Conservation (phyloP, 1,140 invertebrate species). For the Dreissena polymorpha region DNA sequence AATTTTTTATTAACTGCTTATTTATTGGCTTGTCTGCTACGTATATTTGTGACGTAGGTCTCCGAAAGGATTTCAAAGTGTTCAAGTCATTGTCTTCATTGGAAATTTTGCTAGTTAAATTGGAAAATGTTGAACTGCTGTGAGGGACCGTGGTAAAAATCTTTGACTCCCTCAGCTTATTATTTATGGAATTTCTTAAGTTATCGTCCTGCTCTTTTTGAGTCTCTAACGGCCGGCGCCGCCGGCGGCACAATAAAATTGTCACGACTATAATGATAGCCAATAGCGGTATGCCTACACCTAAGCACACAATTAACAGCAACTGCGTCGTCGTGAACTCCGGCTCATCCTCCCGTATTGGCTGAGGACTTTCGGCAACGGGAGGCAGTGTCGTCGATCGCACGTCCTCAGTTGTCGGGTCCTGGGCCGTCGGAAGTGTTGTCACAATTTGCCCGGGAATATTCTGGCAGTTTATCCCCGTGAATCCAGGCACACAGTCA, state of each 20-base stretch:
- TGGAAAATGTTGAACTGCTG: slow-evolving; percentile 51
- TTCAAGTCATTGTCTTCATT: slow-evolving; percentile 60
- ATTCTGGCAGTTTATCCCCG: slow-evolving; percentile 81
- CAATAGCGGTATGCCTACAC: slow-evolving; percentile 71
- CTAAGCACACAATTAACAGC: slow-evolving; percentile 71
- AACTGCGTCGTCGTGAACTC: slow-evolving; percentile 66
- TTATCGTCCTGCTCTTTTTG: slow-evolving; percentile 67
- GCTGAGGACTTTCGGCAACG: background rate
- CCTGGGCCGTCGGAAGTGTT: background rate
- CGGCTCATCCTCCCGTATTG: slow-evolving; percentile 38
- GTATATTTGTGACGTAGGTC: slow-evolving; percentile 54
- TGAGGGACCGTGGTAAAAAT: slow-evolving; percentile 50
- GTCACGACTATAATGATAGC: slow-evolving; percentile 72
- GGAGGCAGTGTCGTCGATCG: slow-evolving; percentile 4
- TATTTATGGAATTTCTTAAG: slow-evolving; percentile 71
- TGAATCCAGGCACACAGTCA: slow-evolving; percentile 93
- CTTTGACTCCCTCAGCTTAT: slow-evolving; percentile 57
- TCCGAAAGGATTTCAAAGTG: slow-evolving; percentile 46
- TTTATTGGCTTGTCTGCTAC: slow-evolving; percentile 60
- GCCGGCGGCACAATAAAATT: slow-evolving; percentile 65
- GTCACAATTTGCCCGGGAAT: slow-evolving; percentile 36
- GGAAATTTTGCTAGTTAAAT: slow-evolving; percentile 50
- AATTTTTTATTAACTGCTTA: slow-evolving; percentile 63
- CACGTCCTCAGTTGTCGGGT: background rate
- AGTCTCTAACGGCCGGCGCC: slow-evolving; percentile 36